phyloP scores from a whole-genome alignment of 2,888 invertebrate genomes.

The Rhabditophanes sp. region DNA sequence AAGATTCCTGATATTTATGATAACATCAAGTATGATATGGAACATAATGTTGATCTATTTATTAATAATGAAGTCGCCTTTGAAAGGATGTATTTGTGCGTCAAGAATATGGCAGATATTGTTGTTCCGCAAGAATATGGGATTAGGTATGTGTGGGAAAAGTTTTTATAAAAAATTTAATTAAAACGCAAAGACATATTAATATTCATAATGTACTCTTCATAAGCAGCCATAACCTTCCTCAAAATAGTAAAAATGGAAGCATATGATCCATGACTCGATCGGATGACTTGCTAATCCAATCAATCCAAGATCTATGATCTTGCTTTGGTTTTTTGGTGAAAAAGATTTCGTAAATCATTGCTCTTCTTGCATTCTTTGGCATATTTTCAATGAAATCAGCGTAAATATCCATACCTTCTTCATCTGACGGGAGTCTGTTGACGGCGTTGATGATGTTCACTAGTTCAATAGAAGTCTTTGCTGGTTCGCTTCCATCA shows the following conservation, averaged over 20 bases:
- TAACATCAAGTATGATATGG: slow-evolving; percentile 94
- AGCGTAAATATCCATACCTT: too few species aligned
- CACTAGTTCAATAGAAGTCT: background rate
- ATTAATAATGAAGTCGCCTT: slow-evolving; percentile 50
- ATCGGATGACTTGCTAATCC: too few species aligned
- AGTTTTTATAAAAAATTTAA: slow-evolving; percentile 8
- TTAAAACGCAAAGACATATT: too few species aligned
- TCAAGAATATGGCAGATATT: slow-evolving; percentile 91
- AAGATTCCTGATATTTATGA: slow-evolving; percentile 99
- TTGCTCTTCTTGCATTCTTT: too few species aligned
- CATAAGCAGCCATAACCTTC: too few species aligned
- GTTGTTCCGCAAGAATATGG: slow-evolving; percentile 78
- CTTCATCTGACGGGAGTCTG: too few species aligned
- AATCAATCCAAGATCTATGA: too few species aligned
- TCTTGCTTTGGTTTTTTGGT: slow-evolving; percentile 5
- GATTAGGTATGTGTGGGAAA: slow-evolving; percentile 8
- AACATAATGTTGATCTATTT: slow-evolving; percentile 71
- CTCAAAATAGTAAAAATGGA: too few species aligned
- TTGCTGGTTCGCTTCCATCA: slow-evolving; percentile 4
- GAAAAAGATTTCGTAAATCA: slow-evolving; percentile 2
- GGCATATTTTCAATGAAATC: too few species aligned
- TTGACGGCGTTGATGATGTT: too few species aligned
- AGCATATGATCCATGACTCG: too few species aligned
- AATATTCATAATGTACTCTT: too few species aligned
- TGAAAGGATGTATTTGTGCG: slow-evolving; percentile 60